These are phyloP conservation scores for Lasioglossum lativentre DNA, from an alignment of 2,888 invertebrate species.

Conservation along the genomic window DNA sequence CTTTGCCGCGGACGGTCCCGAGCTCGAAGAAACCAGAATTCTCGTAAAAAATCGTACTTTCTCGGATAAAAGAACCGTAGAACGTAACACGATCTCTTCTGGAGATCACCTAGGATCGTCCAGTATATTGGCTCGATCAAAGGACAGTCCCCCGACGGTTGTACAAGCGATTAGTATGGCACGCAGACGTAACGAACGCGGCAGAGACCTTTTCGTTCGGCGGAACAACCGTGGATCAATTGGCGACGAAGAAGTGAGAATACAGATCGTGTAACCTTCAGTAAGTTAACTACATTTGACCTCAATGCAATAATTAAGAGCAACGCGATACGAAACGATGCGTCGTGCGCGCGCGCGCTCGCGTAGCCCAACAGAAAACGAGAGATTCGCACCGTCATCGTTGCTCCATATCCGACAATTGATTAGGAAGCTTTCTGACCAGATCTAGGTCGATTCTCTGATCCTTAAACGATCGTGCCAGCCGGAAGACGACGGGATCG, in stretches of 20 bases:
- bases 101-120: not conserved
- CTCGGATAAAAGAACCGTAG: not conserved
- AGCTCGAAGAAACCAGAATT: not conserved
- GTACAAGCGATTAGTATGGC: not conserved
- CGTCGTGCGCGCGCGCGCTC: not conserved
- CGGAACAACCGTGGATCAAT: conserved; percentile 42
- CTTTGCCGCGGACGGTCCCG: not conserved
- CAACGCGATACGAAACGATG: conserved; percentile 40
- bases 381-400: conserved; percentile 52
- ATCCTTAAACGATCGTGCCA: conserved; percentile 16
- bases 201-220: conserved; percentile 14
- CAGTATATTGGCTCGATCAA: conserved; percentile 2
- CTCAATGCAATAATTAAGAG: conserved; percentile 80
- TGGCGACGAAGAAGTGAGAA: conserved; percentile 60
- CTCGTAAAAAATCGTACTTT: not conserved
- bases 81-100: not conserved
- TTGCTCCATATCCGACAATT: conserved; percentile 67
- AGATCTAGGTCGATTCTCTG: conserved; percentile 46
- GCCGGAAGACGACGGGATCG: not conserved
- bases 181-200: conserved; percentile 9
- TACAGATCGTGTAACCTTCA: conserved; percentile 67
- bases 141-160: not conserved
- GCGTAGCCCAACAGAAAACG: not conserved
- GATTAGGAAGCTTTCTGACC: conserved; percentile 48
- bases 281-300: conserved; percentile 78